A percentile compares a stretch with the other conserved stretches of the same genome.
phyloP scores from a whole-genome alignment of 2,113 vertebrate genomes.

The Atrichornis clamosus region DNA sequence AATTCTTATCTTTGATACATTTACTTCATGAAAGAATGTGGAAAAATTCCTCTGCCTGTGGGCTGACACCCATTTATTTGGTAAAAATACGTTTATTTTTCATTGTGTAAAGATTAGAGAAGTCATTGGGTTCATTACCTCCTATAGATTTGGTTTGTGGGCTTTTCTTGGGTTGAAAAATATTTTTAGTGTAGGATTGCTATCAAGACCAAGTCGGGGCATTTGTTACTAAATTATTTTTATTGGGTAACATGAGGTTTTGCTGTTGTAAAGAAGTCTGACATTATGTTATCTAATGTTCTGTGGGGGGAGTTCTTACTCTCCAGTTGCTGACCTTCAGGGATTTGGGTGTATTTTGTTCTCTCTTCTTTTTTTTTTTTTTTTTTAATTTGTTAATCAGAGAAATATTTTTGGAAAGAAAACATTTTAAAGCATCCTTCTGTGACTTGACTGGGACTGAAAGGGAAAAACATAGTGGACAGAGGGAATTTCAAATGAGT shows the following conservation, averaged over 20 bases:
- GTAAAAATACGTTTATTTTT: slow-evolving; percentile 9
- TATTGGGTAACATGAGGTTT: background rate
- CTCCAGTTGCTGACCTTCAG: background rate
- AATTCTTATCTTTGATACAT: slow-evolving; percentile 31
- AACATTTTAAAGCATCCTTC: background rate
- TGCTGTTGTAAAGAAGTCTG: background rate
- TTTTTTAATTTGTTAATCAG: background rate
- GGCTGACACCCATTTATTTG: background rate
- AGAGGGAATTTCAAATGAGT: background rate
- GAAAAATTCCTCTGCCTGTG: background rate
- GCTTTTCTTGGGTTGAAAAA: background rate
- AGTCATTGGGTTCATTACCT: background rate
- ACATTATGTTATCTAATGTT: background rate
- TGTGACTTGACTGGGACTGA: background rate
- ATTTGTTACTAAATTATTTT: slow-evolving; percentile 6
- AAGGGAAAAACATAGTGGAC: background rate
- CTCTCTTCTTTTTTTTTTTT: background rate
- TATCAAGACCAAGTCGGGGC: background rate
- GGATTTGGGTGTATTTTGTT: background rate
- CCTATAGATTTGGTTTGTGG: background rate
- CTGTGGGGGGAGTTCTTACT: background rate
- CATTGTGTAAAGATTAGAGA: background rate
- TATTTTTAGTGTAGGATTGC: background rate
- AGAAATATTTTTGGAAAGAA: background rate
- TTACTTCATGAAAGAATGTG: background rate